Conservation (phyloP, 2,888 invertebrate species). For the Cheilosia scutellata region DNA sequence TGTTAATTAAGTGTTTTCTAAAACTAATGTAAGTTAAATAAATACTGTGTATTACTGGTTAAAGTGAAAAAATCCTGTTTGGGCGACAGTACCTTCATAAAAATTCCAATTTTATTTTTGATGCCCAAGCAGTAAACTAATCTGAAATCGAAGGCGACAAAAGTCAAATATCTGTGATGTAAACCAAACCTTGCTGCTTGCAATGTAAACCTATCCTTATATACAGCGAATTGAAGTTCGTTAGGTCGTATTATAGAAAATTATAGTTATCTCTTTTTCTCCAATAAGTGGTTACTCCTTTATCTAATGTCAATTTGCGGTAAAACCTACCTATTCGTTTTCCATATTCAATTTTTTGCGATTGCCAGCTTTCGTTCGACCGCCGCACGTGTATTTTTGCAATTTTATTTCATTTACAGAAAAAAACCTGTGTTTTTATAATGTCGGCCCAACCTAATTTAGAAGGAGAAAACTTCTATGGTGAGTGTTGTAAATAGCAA, state of each 20-base stretch:
- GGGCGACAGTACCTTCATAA: no score
- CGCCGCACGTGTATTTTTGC: constrained; percentile 58
- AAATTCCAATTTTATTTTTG: no score
- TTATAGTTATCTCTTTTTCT: neutral
- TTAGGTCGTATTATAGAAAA: neutral
- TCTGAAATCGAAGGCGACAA: no score
- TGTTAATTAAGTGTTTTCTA: no score
- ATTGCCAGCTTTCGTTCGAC: constrained; percentile 22
- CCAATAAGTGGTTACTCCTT: neutral
- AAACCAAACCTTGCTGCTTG: neutral
- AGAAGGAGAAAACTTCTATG: constrained; percentile 71
- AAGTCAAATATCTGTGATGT: neutral
- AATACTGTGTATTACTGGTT: no score
- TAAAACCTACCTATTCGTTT: constrained; percentile 35
- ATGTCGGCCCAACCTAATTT: constrained; percentile 61
- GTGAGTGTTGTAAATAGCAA: constrained; percentile 16
- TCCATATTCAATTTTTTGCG: constrained; percentile 17
- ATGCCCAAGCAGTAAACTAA: no score
- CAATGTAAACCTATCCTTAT: neutral
- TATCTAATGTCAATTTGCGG: constrained; percentile 67
- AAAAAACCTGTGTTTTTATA: constrained; percentile 3
- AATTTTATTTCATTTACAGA: constrained; percentile 13
- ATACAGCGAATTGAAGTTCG: constrained; percentile 15
- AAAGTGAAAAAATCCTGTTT: no score
- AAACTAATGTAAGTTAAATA: no score